Evolutionary conservation across 1,140 invertebrate genomes (phyloP), one percentile per base, ranked within the genome.

Genomic region (Copidosoma floridanum): DNA sequence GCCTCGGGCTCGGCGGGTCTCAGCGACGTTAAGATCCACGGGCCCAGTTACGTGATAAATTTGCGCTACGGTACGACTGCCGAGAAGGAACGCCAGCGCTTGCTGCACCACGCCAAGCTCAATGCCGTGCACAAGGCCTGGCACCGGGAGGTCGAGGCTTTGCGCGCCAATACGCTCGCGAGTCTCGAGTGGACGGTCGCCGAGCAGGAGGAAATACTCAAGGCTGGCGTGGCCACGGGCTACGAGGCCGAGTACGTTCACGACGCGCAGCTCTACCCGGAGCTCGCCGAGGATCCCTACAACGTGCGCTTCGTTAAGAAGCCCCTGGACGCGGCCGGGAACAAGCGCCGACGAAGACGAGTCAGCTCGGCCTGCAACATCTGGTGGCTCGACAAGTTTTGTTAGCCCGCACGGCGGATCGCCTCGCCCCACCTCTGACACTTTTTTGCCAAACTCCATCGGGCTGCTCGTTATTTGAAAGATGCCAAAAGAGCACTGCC

Each of bases 251-350:
- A 94, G 69, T 96, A 95, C 81, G 89, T 94, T 58, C 92, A 95
- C 75, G 91, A 95, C 71, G 88, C 94, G 16, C 86, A 89, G 66
- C 80, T 88, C 16, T 97, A 94, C 82, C 94, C 95, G 0, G 92
- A 97, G 73, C 82, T 98, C 12, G 91, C 94, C 12, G 95, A 97
- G 79, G 95, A 98, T 82, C 94, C 94, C 2, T 95, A 92, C 79
- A 97, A 97, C 81, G 88, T 98, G 52, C 86, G 89, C 66, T 94
- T 95, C 72, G 84, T 90, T 11, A 94, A 93, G 78, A 92, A 92
- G 73, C 61, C 65, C 2, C 57, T 64, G 12, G 85, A 87, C 62
- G 76, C 82, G 2, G 85, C 85, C 57, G 81, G 83, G 61, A 85
- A 85, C 58, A 83, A 85, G 62, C 77, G 86, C 58, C 85, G 86